Base-by-base conservation (phyloP, 2,888 invertebrate species). In the Euzophera pinguis region DNA sequence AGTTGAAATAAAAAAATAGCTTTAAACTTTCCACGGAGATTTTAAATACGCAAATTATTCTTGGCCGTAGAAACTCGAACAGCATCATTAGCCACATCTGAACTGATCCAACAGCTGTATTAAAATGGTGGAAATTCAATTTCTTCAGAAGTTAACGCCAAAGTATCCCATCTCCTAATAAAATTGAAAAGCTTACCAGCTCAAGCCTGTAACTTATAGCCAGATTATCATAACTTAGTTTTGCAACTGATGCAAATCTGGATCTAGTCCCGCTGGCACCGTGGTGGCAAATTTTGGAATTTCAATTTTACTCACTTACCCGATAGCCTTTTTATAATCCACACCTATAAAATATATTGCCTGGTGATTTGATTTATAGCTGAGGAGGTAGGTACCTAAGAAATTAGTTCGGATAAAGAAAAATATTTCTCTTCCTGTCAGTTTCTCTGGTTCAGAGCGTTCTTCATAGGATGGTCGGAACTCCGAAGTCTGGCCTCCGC, bases 171-270 rank as follows among this genome's bases (percentile, higher is more conserved):
- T 69, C 66, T 67, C 61, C 70, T 69, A 79, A 78, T 80, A 81
- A 83, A 81, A 82, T 79, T 79, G 74, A 77, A 75, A 76, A 73
- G 74, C 75, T 83, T 73, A 76, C 74, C 58, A 65, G 63, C 60
- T 65, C 58, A 59, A 72, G 69, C 70, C 73, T 78, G 79, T 80
- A 81, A 84, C 76, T 84, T 81, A 81, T 78, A 79, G 81, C 70
- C 61, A 66, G 78, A 81, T 83, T 81, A 81, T 70, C 78, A 84
- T 83, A 84, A 82, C 73, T 81, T 75, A 75, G 74, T 80, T 81
- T 78, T 73, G 81, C 78, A 73, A 73, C 73, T 67, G 77, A 82
- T 82, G 83, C 83, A 80, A 80, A 84, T 45, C 45, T 32, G 45
- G 45, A 32, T 45, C 45, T 45, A 45, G 13, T 45, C 45, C 45